phyloP scores from a whole-genome alignment of 2,113 vertebrate genomes.

The Amphilophus citrinellus region DNA sequence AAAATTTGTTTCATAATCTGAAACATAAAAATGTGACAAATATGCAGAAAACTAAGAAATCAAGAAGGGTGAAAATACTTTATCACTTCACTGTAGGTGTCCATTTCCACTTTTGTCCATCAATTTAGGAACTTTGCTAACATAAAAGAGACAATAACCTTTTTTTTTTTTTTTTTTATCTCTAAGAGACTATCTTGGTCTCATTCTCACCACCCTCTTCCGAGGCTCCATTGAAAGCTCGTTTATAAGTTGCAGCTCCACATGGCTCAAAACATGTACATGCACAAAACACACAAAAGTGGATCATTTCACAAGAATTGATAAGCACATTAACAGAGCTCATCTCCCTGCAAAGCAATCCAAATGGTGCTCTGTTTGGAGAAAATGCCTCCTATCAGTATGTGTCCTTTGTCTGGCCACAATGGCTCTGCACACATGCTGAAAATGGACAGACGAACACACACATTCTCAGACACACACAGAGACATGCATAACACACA shows the following conservation, averaged over 20 bases:
- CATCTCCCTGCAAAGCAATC: not conserved
- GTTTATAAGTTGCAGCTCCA: not conserved
- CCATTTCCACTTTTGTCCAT: not conserved
- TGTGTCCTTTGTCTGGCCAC: conserved; percentile 9
- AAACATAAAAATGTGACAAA: not conserved
- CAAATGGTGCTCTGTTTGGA: not conserved
- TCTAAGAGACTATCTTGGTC: not conserved
- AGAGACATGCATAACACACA: not conserved
- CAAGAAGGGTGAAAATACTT: not conserved
- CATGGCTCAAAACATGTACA: not conserved
- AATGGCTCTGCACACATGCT: conserved; percentile 3
- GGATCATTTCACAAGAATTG: no score
- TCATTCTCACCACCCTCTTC: not conserved
- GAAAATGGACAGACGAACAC: conserved; percentile 22
- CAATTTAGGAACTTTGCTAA: not conserved
- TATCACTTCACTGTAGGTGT: no score
- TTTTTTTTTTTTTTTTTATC: not conserved
- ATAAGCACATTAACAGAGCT: not conserved
- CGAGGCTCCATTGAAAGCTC: not conserved
- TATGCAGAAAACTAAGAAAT: conserved; percentile 1
- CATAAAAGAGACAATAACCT: not conserved
- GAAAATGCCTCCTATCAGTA: conserved; percentile 10
- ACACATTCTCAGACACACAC: conserved; percentile 15
- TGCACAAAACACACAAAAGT: not conserved
- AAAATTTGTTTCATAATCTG: not conserved